Evolutionary conservation across 2,888 invertebrate genomes (phyloP), one percentile per base, ranked within the genome.

Genomic region (Polydrusus cervinus): DNA sequence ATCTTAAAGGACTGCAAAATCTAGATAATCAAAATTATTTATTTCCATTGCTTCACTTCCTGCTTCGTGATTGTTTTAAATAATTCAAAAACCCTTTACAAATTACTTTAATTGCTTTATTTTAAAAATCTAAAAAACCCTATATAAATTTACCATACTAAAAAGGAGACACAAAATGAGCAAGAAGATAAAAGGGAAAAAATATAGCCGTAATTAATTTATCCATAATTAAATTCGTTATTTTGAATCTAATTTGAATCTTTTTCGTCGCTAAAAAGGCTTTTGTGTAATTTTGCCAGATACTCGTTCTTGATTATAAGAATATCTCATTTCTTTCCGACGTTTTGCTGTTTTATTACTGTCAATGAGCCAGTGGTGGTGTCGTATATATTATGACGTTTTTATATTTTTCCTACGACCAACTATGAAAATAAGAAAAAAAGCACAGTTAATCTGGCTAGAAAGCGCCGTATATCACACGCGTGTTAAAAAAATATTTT

Each of bases 191-290:
- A 61, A 67, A 71, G 51, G 34, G 57, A 64, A 74, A 62, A 74
- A 74, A 74, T 74, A 74, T 74, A 53, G 74, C 66, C 11, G 65
- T 74, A 74, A 74, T 74, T 74, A 74, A 70, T 70, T 74, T 74
- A 71, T 74, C 74, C 74, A 70, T 74, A 74, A 74, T 74, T 74
- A 71, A 74, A 74, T 66, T 71, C 74, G 66, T 74, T 74, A 66
- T 74, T 74, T 69, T 53, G 65, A 69, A 70, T 65, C 64, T 74
- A 74, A 74, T 74, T 74, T 66, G 18, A 74, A 74, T 70, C 70
- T 74, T 74, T 74, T 69, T 62, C 47, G 47, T 66, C 67, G 40
- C 38, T 49, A 38, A 68, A 74, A 67, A 64, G 64, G 62, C 68
- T 62, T 68, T 74, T 62, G 73, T 68, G 62, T 66, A 68, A 73